phyloP scores from a whole-genome alignment of 2,113 vertebrate genomes.

The Plecturocebus donacophilus region DNA sequence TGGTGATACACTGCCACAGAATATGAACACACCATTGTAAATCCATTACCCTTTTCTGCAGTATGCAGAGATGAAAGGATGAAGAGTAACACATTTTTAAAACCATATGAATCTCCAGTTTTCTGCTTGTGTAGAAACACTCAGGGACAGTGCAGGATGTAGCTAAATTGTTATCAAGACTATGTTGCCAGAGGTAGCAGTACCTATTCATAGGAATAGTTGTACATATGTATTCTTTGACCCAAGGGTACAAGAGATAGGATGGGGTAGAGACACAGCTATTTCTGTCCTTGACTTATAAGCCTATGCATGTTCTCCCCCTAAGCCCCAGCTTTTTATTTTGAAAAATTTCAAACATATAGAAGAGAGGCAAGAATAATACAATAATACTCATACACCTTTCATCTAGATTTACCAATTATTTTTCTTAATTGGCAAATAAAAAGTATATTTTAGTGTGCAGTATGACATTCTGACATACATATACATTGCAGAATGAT shows the following conservation, averaged over 20 bases:
- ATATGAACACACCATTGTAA: background rate
- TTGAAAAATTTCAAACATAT: conserved; percentile 7
- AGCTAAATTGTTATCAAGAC: background rate
- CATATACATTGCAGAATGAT: background rate
- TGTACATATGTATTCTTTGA: background rate
- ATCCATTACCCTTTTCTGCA: background rate
- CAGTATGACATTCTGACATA: background rate
- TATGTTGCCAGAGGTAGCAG: background rate
- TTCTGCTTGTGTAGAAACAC: background rate
- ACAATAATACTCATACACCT: background rate
- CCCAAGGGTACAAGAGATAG: background rate
- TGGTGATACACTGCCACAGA: background rate
- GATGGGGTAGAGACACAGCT: background rate
- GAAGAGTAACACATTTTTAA: background rate
- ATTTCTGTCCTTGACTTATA: background rate
- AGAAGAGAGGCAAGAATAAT: background rate
- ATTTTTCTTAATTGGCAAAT: background rate
- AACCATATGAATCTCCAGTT: background rate
- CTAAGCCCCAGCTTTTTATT: background rate
- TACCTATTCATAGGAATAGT: background rate
- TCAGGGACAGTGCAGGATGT: background rate
- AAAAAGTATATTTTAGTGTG: background rate
- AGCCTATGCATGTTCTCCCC: background rate
- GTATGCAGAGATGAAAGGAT: background rate
- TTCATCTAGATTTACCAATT: background rate